A percentile compares a stretch with the other conserved stretches of the same genome.
Conservation (phyloP, 2,888 invertebrate genomes). For the Lampropteryx suffumata region DNA sequence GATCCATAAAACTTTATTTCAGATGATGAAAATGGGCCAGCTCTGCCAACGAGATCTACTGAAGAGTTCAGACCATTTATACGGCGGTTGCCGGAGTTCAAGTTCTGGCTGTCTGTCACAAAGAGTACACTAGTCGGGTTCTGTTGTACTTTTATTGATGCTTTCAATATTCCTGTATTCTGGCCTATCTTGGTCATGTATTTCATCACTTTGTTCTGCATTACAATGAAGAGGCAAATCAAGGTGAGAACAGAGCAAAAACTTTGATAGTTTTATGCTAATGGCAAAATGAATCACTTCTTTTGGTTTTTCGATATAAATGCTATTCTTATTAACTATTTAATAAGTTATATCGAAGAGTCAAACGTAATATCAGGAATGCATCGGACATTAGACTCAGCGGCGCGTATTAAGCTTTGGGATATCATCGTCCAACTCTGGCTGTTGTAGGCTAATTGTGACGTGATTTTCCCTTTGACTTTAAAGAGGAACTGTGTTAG, state of each 20-base stretch:
- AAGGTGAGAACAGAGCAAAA: constrained; percentile 87
- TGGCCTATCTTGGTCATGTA: constrained; percentile 99
- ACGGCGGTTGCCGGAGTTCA: constrained; percentile 97
- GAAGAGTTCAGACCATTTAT: constrained; percentile 99
- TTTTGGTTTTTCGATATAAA: too few species aligned
- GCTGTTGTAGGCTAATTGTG: too few species aligned
- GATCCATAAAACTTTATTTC: constrained; percentile 26
- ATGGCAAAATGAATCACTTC: too few species aligned
- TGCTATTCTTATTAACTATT: too few species aligned
- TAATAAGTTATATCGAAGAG: too few species aligned
- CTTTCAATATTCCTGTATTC: constrained; percentile 99
- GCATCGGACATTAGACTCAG: too few species aligned
- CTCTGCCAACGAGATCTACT: constrained; percentile 95
- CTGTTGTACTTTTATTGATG: constrained; percentile 97
- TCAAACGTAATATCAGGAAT: too few species aligned
- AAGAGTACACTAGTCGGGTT: constrained; percentile 96
- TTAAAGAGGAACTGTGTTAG: too few species aligned
- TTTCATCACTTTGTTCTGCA: constrained; percentile 98
- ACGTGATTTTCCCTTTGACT: too few species aligned
- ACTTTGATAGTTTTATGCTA: too few species aligned
- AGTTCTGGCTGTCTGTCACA: constrained; percentile 99
- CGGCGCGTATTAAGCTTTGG: too few species aligned
- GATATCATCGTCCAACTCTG: too few species aligned
- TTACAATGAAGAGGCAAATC: constrained; percentile 99
- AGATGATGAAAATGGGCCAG: constrained; percentile 92